Conservation (phyloP, 2,113 vertebrate species). For the Bambusicola thoracicus region DNA sequence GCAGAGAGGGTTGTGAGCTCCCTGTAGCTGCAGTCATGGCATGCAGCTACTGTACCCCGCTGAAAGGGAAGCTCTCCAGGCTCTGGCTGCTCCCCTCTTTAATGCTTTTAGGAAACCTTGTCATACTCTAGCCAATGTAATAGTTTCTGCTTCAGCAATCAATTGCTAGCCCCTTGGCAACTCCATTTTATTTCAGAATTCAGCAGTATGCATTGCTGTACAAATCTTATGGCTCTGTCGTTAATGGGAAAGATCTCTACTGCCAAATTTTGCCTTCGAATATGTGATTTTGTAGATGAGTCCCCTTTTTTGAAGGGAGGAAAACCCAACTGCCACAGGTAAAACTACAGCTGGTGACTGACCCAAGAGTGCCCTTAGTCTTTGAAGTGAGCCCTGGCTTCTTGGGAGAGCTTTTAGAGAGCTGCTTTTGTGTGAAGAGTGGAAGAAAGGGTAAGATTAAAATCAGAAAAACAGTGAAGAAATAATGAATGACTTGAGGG, state of each 20-base stretch:
- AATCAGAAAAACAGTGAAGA: neutral
- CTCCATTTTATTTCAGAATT: neutral
- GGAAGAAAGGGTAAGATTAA: neutral
- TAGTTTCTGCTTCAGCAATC: neutral
- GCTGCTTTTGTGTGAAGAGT: neutral
- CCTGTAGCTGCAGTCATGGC: neutral
- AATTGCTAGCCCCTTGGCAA: neutral
- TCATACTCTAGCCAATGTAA: rapidly evolving
- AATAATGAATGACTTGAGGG: neutral
- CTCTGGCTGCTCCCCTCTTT: neutral
- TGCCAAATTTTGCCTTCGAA: neutral
- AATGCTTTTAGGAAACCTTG: neutral
- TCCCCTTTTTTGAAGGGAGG: neutral
- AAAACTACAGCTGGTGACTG: neutral
- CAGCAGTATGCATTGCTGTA: rapidly evolving
- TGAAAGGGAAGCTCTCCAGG: neutral
- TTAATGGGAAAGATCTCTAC: rapidly evolving
- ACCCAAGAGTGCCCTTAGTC: neutral
- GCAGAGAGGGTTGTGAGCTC: neutral
- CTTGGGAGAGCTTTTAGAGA: neutral
- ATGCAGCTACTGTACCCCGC: neutral
- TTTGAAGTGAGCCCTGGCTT: neutral
- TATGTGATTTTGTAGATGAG: neutral
- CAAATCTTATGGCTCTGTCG: neutral
- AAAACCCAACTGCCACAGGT: neutral